These are phyloP conservation scores for Eupithecia tripunctaria DNA, from an alignment of 2,888 invertebrate species.

Conservation along the genomic window DNA sequence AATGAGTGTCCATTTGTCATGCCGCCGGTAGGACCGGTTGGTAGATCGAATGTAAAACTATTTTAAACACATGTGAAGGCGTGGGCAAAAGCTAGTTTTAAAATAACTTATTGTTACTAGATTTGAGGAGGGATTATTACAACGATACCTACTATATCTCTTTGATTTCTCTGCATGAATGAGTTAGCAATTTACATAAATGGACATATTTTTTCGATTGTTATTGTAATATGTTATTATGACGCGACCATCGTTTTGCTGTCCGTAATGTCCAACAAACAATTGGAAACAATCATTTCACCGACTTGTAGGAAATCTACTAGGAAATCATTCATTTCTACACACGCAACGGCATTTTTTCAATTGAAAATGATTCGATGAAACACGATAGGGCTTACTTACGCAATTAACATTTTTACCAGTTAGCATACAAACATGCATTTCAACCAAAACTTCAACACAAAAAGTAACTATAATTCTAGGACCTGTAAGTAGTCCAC, in stretches of 20 bases:
- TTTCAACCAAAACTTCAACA: neutral
- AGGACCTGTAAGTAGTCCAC: too few species aligned
- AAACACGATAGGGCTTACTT: conserved; percentile 1
- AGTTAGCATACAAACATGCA: neutral
- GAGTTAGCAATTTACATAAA: neutral
- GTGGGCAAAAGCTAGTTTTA: too few species aligned
- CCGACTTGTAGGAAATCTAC: neutral
- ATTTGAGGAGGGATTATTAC: neutral
- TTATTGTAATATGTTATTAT: too few species aligned
- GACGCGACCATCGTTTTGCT: neutral
- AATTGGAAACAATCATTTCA: neutral
- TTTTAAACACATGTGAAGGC: too few species aligned
- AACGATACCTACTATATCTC: neutral
- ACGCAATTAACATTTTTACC: neutral
- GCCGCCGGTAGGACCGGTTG: neutral
- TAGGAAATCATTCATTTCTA: neutral
- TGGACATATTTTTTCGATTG: neutral
- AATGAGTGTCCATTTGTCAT: neutral
- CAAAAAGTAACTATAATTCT: too few species aligned
- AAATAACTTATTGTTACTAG: neutral
- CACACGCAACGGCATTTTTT: conserved; percentile 6
- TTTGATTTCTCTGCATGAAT: neutral
- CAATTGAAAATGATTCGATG: conserved; percentile 4
- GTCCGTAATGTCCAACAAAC: neutral
- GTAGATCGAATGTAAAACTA: neutral